These are phyloP conservation scores for Cryptosula pallasiana DNA, from an alignment of 2,888 invertebrate species.

Conservation along the genomic window DNA sequence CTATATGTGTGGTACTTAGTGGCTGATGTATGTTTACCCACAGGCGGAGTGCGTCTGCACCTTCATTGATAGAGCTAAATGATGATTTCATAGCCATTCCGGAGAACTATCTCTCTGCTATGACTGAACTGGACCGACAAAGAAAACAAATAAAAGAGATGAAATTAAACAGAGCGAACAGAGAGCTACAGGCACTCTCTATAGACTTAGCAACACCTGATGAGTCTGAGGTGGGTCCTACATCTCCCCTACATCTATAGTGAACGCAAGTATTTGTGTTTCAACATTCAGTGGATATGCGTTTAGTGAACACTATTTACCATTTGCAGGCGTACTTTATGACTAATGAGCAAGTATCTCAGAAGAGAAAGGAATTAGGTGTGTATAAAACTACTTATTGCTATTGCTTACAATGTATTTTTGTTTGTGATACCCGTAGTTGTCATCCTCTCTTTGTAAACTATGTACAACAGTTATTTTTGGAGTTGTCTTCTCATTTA, in stretches of 20 bases:
- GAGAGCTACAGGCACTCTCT: neutral
- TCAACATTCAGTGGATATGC: too few relatives aligned
- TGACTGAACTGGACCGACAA: constrained; percentile 37
- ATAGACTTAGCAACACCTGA: neutral
- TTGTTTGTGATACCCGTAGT: too few relatives aligned
- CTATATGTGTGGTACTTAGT: too few relatives aligned
- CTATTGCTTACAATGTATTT: too few relatives aligned
- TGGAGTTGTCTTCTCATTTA: too few relatives aligned
- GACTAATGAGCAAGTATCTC: neutral
- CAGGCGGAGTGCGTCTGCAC: constrained; percentile 40
- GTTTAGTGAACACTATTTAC: too few relatives aligned
- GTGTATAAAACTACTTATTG: too few relatives aligned
- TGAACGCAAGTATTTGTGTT: too few relatives aligned
- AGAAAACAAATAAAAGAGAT: constrained; percentile 26
- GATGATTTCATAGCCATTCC: constrained; percentile 44
- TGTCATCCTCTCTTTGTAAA: too few relatives aligned
- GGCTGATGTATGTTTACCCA: too few relatives aligned
- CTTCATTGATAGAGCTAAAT: constrained; percentile 33
- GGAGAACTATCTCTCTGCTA: constrained; percentile 43
- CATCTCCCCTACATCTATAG: too few relatives aligned
- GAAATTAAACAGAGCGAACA: neutral
- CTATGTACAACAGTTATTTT: too few relatives aligned
- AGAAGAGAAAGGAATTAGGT: constrained; percentile 22
- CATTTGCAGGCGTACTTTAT: constrained; percentile 11
- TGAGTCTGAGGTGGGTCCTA: neutral